Evolutionary conservation across 2,888 invertebrate genomes (phyloP).

Genomic region (Drosophila kokeensis): DNA sequence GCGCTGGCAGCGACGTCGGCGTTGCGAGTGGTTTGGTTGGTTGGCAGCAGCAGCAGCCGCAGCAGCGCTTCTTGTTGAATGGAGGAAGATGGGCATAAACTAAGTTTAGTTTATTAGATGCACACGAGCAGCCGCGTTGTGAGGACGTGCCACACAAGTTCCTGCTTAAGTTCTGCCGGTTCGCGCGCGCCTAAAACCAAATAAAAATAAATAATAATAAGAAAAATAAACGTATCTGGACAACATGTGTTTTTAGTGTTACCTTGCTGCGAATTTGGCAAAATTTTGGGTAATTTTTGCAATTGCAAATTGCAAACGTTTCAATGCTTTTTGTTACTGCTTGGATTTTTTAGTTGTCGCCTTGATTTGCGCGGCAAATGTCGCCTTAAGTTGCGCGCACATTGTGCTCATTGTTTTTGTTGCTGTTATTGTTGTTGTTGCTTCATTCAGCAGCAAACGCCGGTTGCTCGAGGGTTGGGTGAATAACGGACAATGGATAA

Average conservation of each 20-base stretch:
- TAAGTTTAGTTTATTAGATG: constrained; percentile 85
- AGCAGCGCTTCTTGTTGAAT: constrained; percentile 60
- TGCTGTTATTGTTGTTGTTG: constrained; percentile 25
- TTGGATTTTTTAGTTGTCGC: constrained; percentile 21
- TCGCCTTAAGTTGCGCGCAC: constrained; percentile 65
- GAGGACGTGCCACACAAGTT: constrained; percentile 81
- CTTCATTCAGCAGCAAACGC: constrained; percentile 23
- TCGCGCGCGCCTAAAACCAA: constrained; percentile 32
- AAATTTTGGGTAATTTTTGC: constrained; percentile 2
- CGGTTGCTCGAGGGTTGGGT: constrained; percentile 46
- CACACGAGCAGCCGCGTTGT: constrained; percentile 85
- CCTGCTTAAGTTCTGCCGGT: constrained; percentile 3
- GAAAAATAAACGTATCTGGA: background rate
- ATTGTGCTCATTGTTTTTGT: constrained; percentile 27
- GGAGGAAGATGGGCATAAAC: constrained; percentile 81
- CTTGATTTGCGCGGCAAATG: constrained; percentile 52
- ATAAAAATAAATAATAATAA: background rate
- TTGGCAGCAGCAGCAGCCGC: constrained; percentile 29
- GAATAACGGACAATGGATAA: constrained; percentile 45
- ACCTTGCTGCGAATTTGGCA: background rate
- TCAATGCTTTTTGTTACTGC: constrained; percentile 18
- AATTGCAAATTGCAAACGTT: background rate
- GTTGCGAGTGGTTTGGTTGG: constrained; percentile 64
- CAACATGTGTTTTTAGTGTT: constrained; percentile 1
- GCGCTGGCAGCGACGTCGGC: constrained; percentile 40